Evolutionary conservation across 2,888 invertebrate genomes (phyloP), one percentile per base, ranked within the genome.

Genomic region (Polydrusus pterygomalis): DNA sequence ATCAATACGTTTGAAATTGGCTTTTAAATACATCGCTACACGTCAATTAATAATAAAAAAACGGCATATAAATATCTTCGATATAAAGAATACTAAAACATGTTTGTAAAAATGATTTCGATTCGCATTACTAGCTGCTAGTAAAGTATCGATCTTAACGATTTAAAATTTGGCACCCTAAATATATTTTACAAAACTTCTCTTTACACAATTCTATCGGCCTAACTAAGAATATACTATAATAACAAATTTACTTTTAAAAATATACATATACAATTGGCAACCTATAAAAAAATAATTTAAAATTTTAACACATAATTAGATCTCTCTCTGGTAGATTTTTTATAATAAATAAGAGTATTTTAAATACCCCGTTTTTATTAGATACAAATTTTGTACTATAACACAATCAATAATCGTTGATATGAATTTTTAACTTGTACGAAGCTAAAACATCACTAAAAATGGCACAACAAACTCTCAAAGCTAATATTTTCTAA

Each of bases 81-180:
- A 3, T 25, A 25, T 25, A 40, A 40, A 40, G 11, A 5, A 40
- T 5, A 11, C 8, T 40, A 40, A 40, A 40, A 40, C 40, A 40
- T 25, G 1, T 25, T 25, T 25, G 1, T 25, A 30, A 30, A 30
- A 30, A 30, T 2, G 1, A 13, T 64, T 47, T 45, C 25, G 45
- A 64, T 64, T 25, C 30, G 2, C 15, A 7, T 34, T 11, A 25
- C n/a, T 15, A 18, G 15, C 11, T 20, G 17, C 63, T 45, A 30
- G n/a, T 10, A 45, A 47, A 47, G n/a, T n/a, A n/a, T n/a, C n/a
- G n/a, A 25, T n/a, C 30, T 47, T 30, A n/a, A 30, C 45, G 45
- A 8, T 45, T 63, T 47, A 47, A 49, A 64, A 64, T 64, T 64
- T 64, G 64, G 64, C 64, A 64, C 64, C 47, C 47, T 49, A 49